A percentile compares a stretch with the other conserved stretches of the same genome.
phyloP scores from a whole-genome alignment of 1,140 invertebrate genomes.

The Zaprionus taronus region DNA sequence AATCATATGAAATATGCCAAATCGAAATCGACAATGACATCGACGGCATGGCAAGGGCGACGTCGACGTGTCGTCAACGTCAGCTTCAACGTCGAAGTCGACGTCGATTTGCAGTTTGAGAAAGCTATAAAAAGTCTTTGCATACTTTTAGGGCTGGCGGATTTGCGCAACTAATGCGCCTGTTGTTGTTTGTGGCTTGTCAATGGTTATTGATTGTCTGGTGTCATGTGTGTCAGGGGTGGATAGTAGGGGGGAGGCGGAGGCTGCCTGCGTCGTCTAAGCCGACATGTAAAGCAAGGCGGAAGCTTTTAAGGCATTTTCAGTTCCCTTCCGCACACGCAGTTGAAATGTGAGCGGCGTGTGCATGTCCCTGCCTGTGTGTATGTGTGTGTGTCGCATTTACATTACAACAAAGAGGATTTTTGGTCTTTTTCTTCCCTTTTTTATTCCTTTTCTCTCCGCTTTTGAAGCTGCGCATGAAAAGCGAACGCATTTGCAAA shows the following conservation, averaged over 20 bases:
- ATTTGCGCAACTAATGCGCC: slow-evolving; percentile 69
- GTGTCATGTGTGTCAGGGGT: slow-evolving; percentile 59
- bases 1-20: slow-evolving; percentile 73
- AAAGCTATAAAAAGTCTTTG: slow-evolving; percentile 51
- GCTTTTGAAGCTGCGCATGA: slow-evolving; percentile 37
- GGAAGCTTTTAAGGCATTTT: slow-evolving; percentile 75
- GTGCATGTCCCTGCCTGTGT: slow-evolving; percentile 1
- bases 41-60: slow-evolving; percentile 24
- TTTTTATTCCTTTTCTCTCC: neutral
- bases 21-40: slow-evolving; percentile 44
- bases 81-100: slow-evolving; percentile 14
- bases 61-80: slow-evolving; percentile 3
- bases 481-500: slow-evolving; percentile 69
- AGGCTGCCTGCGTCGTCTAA: slow-evolving; percentile 20
- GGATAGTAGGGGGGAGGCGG: neutral
- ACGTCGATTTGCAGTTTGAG: slow-evolving; percentile 64
- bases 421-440: slow-evolving; percentile 20
- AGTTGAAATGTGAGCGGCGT: slow-evolving; percentile 20
- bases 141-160: slow-evolving; percentile 61
- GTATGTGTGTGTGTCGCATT: slow-evolving; percentile 25
- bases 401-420: slow-evolving; percentile 61
- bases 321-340: neutral
- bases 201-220: slow-evolving; percentile 79
- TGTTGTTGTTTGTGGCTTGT: slow-evolving; percentile 69
- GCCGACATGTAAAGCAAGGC: slow-evolving; percentile 51